Conservation (phyloP, 2,113 vertebrate species). For the Platycercus adscitus region DNA sequence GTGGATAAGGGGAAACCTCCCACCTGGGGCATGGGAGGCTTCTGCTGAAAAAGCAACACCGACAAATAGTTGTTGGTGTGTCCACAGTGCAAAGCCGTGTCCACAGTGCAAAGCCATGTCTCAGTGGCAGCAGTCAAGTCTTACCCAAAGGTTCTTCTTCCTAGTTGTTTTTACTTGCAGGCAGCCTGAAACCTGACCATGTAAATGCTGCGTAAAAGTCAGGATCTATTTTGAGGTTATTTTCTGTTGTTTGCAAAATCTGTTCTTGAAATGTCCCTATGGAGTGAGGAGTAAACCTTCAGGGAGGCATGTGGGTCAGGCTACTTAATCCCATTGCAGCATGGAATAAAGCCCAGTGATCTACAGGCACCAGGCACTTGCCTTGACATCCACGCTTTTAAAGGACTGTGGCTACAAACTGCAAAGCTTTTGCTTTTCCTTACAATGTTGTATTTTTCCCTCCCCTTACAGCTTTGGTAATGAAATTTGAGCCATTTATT, state of each 20-base stretch:
- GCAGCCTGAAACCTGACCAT: neutral
- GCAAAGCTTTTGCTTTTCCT: neutral
- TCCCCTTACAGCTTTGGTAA: neutral
- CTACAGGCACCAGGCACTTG: accelerated
- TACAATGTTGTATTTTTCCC: neutral
- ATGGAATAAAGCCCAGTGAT: neutral
- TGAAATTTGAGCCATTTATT: neutral
- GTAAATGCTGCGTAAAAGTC: neutral
- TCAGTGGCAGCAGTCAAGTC: neutral
- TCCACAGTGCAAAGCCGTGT: accelerated
- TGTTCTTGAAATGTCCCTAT: neutral
- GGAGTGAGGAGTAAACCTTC: neutral
- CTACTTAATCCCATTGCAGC: neutral
- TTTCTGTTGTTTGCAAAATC: neutral
- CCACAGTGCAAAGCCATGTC: accelerated
- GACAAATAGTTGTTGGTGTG: neutral
- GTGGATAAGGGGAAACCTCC: neutral
- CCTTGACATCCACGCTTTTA: neutral
- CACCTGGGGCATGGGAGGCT: neutral
- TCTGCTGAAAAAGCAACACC: accelerated
- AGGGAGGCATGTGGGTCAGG: accelerated
- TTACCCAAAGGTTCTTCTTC: neutral
- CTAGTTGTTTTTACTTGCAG: neutral
- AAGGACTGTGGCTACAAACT: neutral
- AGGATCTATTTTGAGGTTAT: neutral